phyloP scores from a whole-genome alignment of 2,888 invertebrate genomes.

The Drosophila mulleri region DNA sequence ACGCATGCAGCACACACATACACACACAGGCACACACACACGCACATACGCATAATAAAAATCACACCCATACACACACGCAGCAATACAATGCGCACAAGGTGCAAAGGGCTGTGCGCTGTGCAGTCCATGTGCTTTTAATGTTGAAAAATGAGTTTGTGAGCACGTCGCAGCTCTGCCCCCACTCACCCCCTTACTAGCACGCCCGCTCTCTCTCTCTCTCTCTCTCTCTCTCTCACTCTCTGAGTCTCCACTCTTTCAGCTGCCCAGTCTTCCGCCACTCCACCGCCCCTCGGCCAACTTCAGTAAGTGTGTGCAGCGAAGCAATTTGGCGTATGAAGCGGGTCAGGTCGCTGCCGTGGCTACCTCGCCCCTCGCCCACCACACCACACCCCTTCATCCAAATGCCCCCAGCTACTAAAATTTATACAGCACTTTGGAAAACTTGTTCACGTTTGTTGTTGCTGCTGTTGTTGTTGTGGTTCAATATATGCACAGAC shows the following conservation, averaged over 20 bases:
- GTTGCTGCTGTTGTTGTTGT: slow-evolving; percentile 40
- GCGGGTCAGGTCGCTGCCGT: slow-evolving; percentile 72
- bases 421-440: slow-evolving; percentile 70
- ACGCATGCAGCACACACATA: slow-evolving; percentile 13
- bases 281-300: neutral
- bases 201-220: too few relatives aligned
- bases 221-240: too few relatives aligned
- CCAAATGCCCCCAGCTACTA: slow-evolving; percentile 21
- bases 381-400: neutral
- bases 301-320: slow-evolving; percentile 58
- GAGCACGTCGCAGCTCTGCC: slow-evolving; percentile 48
- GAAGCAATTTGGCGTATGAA: slow-evolving; percentile 79
- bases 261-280: too few relatives aligned
- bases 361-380: neutral
- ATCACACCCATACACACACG: slow-evolving; percentile 5
- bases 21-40: neutral
- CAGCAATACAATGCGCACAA: slow-evolving; percentile 54
- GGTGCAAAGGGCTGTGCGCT: slow-evolving; percentile 70
- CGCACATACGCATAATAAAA: neutral
- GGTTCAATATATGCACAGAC: slow-evolving; percentile 68
- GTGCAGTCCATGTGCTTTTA: slow-evolving; percentile 75
- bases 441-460: slow-evolving; percentile 32
- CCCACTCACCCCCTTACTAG: too few relatives aligned
- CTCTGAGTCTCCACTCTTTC: too few relatives aligned
- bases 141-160: slow-evolving; percentile 75